These are phyloP conservation scores for Philantomba maxwellii DNA, from an alignment of 2,113 vertebrate genomes.

Conservation along the genomic window DNA sequence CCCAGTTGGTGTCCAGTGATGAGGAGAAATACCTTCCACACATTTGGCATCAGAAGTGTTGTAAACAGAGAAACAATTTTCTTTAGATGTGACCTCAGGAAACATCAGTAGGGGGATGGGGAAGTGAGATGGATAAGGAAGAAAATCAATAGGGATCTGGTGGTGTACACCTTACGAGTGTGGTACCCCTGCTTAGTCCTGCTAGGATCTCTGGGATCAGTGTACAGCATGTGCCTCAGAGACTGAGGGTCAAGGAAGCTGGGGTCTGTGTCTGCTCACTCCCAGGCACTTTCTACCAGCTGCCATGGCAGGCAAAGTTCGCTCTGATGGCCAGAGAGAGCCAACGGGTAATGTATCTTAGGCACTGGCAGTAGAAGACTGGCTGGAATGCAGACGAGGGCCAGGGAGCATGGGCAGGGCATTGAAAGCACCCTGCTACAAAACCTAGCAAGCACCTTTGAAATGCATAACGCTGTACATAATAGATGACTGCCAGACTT, in stretches of 20 bases:
- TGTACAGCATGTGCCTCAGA: neutral
- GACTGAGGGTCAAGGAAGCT: neutral
- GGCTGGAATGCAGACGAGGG: neutral
- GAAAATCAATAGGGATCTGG: neutral
- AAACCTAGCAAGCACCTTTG: neutral
- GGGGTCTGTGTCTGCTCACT: neutral
- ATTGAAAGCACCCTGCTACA: neutral
- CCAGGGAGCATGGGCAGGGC: neutral
- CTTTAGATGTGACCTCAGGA: neutral
- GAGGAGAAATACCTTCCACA: neutral
- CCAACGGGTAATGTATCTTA: neutral
- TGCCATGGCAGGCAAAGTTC: neutral
- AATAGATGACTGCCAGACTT: neutral
- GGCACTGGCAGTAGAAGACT: neutral
- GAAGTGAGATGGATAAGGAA: neutral
- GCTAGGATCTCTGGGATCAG: neutral
- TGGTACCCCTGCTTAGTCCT: neutral
- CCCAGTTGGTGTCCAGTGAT: neutral
- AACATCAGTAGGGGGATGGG: neutral
- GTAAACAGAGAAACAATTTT: neutral
- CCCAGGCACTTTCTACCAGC: neutral
- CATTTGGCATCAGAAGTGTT: neutral
- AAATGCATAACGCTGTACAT: neutral
- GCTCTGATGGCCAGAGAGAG: neutral
- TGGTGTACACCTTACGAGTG: neutral